Evolutionary conservation across 2,113 vertebrate genomes (phyloP).

Genomic region (Scomber colias): DNA sequence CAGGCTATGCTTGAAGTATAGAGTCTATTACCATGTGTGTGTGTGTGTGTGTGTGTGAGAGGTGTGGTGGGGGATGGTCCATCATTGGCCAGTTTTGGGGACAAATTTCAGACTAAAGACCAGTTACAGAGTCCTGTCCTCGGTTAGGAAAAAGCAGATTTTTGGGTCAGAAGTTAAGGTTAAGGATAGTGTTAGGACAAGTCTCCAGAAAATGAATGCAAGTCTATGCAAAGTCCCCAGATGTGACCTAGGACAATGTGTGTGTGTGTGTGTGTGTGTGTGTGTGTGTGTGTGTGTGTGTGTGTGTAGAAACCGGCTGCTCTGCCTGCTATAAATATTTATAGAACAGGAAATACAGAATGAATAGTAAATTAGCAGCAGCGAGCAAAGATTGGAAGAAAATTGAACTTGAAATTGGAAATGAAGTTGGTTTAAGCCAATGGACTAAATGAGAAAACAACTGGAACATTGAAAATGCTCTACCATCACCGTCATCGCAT

Average conservation of each 20-base stretch:
- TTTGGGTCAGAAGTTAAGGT: too few species aligned
- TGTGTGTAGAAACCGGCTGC: conserved; percentile 7
- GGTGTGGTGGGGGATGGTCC: too few species aligned
- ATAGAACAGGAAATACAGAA: conserved; percentile 63
- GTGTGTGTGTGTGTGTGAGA: neutral
- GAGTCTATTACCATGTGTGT: neutral
- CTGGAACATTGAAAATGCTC: conserved; percentile 23
- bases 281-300: neutral
- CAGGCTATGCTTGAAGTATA: conserved; percentile 5
- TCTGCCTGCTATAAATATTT: conserved; percentile 69
- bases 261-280: too few species aligned
- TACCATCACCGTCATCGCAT: neutral
- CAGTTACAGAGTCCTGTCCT: too few species aligned
- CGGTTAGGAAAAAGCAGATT: too few species aligned
- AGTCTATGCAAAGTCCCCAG: too few species aligned
- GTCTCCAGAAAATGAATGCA: too few species aligned
- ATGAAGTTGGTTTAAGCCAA: conserved; percentile 33
- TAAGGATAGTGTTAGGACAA: too few species aligned
- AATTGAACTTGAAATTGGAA: conserved; percentile 65
- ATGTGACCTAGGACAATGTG: too few species aligned
- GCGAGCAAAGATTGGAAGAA: conserved; percentile 43
- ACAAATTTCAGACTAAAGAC: too few species aligned
- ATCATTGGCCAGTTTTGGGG: too few species aligned
- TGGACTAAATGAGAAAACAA: conserved; percentile 53
- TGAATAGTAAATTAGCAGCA: conserved; percentile 69